Base-by-base conservation (phyloP, 2,797 vertebrate species). In the Passerculus sandwichensis region DNA sequence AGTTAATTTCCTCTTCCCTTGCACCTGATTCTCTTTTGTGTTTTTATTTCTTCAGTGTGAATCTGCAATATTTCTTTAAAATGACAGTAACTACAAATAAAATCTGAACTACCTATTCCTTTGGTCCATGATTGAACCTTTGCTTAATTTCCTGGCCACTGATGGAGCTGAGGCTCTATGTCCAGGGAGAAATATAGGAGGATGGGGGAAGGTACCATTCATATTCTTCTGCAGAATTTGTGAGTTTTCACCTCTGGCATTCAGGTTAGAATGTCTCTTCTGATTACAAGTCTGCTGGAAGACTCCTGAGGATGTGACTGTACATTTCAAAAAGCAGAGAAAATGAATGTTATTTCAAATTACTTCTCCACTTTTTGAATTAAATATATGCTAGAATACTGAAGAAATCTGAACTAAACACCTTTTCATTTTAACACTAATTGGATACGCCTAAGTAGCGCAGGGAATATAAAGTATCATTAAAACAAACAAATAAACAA, bases 241-340 rank as follows among this genome's bases (percentile, higher is more conserved):
- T 61, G 59, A 64, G 15, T 16, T 92, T 95, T 91, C 2, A 69
- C 74, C 77, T 95, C 34, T 91, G 51, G 32, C 30, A 34, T 87
- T 91, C 79, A 79, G 32, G 71, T 95, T 53, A 44, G 10, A 91
- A 25, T 91, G 84, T 94, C 44, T 47, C 78, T 91, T 61, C 64
- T 73, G 51, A 81, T 61, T 85, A 45, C 1, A 3, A 3, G 21
- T 81, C 22, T 61, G 26, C 17, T 96, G 59, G 26, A 85, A 88
- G 62, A 32, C 38, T 91, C 60, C 54, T 59, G 72, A 91, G 54
- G 42, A 85, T 64, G 66, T 81, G 75, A 50, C 23, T 42, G 25
- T 30, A 79, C 47, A 73, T 94, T 57, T 74, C 36, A 89, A 96
- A 93, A 95, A 74, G 20, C 51, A 72, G 77, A 89, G 72, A 65